These are phyloP conservation scores for Coturnix japonica DNA, from an alignment of 2,113 vertebrate genomes.

Conservation along the genomic window DNA sequence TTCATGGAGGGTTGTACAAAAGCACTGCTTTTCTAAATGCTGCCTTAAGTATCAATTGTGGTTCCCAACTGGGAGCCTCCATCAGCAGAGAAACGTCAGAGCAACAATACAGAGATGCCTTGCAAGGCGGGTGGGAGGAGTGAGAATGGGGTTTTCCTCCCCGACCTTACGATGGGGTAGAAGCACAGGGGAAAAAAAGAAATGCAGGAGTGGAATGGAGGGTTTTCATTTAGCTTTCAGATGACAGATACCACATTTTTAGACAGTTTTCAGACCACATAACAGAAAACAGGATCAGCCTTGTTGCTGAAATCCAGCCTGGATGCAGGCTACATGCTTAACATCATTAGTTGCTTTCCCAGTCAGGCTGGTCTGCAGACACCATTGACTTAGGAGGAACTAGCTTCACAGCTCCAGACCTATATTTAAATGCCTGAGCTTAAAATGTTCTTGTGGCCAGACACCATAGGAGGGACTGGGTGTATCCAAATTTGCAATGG, in stretches of 20 bases:
- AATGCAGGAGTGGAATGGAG: background rate
- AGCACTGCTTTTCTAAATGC: background rate
- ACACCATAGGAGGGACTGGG: background rate
- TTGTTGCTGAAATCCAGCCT: background rate
- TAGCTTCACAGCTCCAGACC: background rate
- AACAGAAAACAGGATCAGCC: background rate
- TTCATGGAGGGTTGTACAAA: background rate
- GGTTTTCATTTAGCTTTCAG: background rate
- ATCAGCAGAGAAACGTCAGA: background rate
- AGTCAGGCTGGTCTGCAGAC: background rate
- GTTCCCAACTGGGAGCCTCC: background rate
- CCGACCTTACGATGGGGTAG: too few relatives aligned
- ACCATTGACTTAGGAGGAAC: background rate
- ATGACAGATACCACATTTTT: background rate
- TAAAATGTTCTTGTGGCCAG: background rate
- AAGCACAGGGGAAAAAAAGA: background rate
- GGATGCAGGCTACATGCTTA: background rate
- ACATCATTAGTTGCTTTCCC: background rate
- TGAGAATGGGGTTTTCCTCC: background rate
- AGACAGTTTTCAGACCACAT: background rate
- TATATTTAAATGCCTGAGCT: background rate
- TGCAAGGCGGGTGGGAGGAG: background rate
- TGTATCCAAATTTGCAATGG: background rate
- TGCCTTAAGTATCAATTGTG: too few relatives aligned
- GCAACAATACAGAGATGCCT: background rate